Evolutionary conservation across 2,113 vertebrate genomes (phyloP).

Genomic region (Pogona vitticeps): DNA sequence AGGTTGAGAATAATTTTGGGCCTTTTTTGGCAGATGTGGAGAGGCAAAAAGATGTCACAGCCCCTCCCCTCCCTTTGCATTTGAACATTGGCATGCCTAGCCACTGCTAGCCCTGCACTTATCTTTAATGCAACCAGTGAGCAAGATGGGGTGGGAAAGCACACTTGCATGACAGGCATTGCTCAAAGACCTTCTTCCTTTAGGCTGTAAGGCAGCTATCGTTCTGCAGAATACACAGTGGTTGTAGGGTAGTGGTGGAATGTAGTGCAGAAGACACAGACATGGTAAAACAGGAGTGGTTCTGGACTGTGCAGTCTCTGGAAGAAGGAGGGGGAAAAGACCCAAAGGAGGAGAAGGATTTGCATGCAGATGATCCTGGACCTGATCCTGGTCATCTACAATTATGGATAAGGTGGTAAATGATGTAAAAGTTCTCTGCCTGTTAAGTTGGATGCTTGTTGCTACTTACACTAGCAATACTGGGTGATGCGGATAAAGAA

Average conservation of each 20-base stretch:
- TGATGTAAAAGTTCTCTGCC: no score
- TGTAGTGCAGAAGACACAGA: not conserved
- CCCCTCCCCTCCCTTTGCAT: not conserved
- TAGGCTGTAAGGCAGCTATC: no score
- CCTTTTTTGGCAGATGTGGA: not conserved
- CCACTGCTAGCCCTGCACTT: constrained; percentile 8
- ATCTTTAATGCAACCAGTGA: not conserved
- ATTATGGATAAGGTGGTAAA: no score
- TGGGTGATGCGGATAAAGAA: no score
- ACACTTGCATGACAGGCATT: not conserved
- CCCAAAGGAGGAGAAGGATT: not conserved
- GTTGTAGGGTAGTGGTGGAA: not conserved
- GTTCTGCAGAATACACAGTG: not conserved
- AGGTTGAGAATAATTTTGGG: not conserved
- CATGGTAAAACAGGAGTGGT: not conserved
- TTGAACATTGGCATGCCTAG: not conserved
- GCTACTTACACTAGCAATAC: no score
- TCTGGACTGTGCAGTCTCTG: not conserved
- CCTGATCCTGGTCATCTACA: not conserved
- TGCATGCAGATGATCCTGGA: not conserved
- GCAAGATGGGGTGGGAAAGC: not conserved
- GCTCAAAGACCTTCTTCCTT: no score
- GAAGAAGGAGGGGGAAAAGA: not conserved
- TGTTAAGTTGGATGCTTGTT: no score
- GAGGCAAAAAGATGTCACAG: not conserved